phyloP scores from a whole-genome alignment of 2,888 invertebrate genomes.

The Aspidapion aeneum region DNA sequence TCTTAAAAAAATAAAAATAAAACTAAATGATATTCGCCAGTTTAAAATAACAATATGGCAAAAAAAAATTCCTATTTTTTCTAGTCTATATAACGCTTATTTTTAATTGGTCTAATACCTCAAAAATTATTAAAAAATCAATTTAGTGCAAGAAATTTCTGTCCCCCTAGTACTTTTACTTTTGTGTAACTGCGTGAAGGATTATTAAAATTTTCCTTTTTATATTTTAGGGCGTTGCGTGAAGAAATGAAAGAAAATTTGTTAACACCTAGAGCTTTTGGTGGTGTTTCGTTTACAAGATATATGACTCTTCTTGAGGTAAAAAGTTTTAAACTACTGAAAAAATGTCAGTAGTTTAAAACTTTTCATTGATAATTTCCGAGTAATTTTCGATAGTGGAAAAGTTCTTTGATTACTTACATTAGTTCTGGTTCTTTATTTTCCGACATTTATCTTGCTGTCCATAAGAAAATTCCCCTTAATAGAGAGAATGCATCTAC shows the following conservation, averaged over 20 bases:
- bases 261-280: neutral
- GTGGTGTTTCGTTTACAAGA: slow-evolving; percentile 20
- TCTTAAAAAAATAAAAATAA: too few species aligned
- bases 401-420: too few species aligned
- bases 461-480: neutral
- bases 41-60: too few species aligned
- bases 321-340: slow-evolving; percentile 4
- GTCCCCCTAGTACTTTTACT: neutral
- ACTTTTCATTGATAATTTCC: neutral
- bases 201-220: neutral
- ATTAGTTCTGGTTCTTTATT: too few species aligned
- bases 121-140: neutral
- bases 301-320: slow-evolving; percentile 21
- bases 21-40: too few species aligned
- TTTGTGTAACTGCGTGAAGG: neutral
- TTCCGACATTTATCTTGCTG: too few species aligned
- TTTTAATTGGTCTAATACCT: neutral
- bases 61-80: too few species aligned
- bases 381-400: neutral
- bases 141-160: neutral
- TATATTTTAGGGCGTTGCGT: neutral
- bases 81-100: too few species aligned
- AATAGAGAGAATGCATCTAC: neutral
- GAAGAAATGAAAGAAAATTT: neutral
- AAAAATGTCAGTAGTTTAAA: too few species aligned